Evolutionary conservation across 2,888 invertebrate species (phyloP).

Genomic region (Leptopterna dolabrata): DNA sequence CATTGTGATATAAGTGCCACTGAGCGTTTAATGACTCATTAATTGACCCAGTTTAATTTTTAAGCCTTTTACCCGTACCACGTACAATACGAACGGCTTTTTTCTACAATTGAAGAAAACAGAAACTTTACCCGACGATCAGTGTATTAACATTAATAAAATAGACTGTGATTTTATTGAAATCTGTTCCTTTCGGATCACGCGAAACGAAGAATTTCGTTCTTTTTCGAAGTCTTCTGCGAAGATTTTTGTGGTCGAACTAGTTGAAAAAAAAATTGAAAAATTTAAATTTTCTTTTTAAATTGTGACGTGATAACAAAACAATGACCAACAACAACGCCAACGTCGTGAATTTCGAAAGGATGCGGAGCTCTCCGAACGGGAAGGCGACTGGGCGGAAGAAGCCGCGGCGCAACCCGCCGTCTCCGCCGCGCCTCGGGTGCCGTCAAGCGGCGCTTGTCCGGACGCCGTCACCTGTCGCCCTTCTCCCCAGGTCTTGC

Average conservation of each 20-base stretch:
- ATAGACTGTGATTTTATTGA: neutral
- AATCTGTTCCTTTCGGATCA: conserved; percentile 3
- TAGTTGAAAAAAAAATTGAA: neutral
- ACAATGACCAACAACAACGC: conserved; percentile 10
- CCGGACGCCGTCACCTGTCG: neutral
- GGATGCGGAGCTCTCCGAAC: conserved; percentile 13
- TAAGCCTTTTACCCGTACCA: neutral
- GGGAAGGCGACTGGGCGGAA: neutral
- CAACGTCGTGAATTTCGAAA: conserved; percentile 10
- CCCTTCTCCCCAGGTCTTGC: neutral
- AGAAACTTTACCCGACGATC: neutral
- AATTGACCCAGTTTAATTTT: neutral
- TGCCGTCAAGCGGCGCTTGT: neutral
- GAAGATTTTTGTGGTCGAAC: neutral
- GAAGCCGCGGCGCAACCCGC: neutral
- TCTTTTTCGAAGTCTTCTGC: neutral
- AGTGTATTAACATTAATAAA: neutral
- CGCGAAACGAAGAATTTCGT: neutral
- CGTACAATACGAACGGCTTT: neutral
- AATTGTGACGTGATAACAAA: neutral
- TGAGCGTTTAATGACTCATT: conserved; percentile 18
- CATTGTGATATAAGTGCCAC: conserved; percentile 52
- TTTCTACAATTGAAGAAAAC: neutral
- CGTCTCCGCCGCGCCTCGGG: conserved; percentile 19
- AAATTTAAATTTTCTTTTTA: neutral